These are phyloP conservation scores for Epizoanthus rinbou DNA, from an alignment of 92 coral and sea anemone species.

Conservation along the genomic window DNA sequence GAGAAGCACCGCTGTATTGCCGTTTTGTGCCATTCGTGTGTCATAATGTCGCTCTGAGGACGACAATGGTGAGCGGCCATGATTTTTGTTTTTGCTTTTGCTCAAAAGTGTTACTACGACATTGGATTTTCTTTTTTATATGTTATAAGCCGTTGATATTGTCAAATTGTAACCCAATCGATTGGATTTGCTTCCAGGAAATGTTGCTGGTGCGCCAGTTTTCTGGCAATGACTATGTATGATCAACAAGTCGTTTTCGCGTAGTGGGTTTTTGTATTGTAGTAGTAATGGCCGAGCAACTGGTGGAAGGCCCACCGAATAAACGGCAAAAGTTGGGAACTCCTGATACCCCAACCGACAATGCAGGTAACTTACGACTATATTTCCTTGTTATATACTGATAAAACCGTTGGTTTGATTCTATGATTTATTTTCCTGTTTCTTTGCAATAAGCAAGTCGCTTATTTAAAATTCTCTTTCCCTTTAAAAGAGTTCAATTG, in stretches of 20 bases:
- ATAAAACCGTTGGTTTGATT: constrained; percentile 31
- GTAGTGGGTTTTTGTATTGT: constrained; percentile 99
- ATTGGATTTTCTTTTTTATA: constrained; percentile 62
- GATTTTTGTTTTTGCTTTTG: constrained; percentile 99
- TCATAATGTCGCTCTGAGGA: constrained; percentile 97
- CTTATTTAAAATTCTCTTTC: constrained; percentile 71
- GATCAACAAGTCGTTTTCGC: constrained; percentile 99
- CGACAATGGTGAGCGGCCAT: constrained; percentile 99
- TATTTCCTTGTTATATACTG: constrained; percentile 13
- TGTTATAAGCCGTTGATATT: constrained; percentile 51
- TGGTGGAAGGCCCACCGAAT: constrained; percentile 99
- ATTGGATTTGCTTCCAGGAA: constrained; percentile 92
- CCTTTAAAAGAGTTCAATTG: constrained; percentile 89
- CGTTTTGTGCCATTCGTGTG: constrained; percentile 95
- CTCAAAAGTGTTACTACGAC: constrained; percentile 84
- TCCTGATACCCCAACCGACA: constrained; percentile 99
- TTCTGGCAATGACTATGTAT: constrained; percentile 95
- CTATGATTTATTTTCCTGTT: constrained; percentile 56
- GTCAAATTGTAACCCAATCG: constrained; percentile 68
- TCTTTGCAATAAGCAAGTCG: constrained; percentile 46
- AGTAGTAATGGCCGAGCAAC: constrained; percentile 99
- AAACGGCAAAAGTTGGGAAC: constrained; percentile 96
- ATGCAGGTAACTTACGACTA: constrained; percentile 85
- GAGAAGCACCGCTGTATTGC: constrained; percentile 68
- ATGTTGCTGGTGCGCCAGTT: constrained; percentile 79